phyloP scores from a whole-genome alignment of 2,113 vertebrate species.

The Neogobius melanostomus region DNA sequence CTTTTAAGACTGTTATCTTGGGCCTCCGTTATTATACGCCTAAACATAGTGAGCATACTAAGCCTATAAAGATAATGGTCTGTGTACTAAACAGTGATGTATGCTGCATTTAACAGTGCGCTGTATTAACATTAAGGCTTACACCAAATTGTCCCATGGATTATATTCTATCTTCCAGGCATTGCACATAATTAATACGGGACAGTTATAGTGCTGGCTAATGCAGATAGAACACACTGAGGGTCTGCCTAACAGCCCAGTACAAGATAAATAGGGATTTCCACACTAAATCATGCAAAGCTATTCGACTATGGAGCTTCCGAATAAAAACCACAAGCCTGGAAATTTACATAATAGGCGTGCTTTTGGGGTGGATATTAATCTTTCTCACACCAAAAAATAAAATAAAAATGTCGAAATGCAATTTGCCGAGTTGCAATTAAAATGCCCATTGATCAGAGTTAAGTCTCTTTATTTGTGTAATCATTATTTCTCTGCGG shows the following conservation, averaged over 20 bases:
- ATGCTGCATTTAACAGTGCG: neutral
- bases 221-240: constrained; percentile 9
- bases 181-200: constrained; percentile 15
- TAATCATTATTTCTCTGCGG: neutral
- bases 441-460: constrained; percentile 1
- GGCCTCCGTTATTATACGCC: neutral
- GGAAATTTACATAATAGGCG: constrained; percentile 1
- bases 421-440: neutral
- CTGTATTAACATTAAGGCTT: constrained; percentile 3
- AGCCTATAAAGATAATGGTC: neutral
- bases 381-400: neutral
- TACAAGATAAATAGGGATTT: constrained; percentile 6
- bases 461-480: neutral
- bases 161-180: constrained; percentile 19
- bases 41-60: neutral
- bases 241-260: constrained; percentile 11
- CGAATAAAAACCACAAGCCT: neutral
- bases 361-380: constrained; percentile 1
- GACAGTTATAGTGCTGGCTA: constrained; percentile 1
- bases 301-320: neutral
- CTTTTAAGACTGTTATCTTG: neutral
- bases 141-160: neutral
- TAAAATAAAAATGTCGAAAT: neutral
- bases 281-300: constrained; percentile 5
- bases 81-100: constrained; percentile 9